Evolutionary conservation across 2,888 invertebrate species (phyloP), one percentile per base, ranked within the genome.

Genomic region (Halictus quadricinctus): DNA sequence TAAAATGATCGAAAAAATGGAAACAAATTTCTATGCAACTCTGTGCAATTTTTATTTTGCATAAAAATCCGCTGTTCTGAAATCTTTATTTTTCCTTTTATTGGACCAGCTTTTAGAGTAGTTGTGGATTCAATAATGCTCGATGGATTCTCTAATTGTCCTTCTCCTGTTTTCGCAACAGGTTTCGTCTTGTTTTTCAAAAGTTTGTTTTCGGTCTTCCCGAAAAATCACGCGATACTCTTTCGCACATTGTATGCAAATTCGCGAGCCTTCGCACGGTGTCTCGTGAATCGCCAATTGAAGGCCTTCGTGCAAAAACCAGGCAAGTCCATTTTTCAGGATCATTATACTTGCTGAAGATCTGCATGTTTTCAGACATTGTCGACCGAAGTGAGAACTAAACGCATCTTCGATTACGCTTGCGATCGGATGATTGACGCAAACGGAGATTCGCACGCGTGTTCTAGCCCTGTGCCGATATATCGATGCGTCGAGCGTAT

Each of bases 231-330:
- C 88, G 81, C 81, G 87, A 86, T 81, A 81, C 83, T 87, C 82
- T 88, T 81, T 85, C 76, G 81, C 84, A 82, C 85, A 93, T 92
- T 92, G 90, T 91, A 90, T 89, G 90, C 84, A 92, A 91, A 92
- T 93, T 90, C 83, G 54, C 75, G 78, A 54, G n/a, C 54, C 21
- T 54, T 10, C 54, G 7, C n/a, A n/a, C n/a, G n/a, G 21, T 54
- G 54, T 54, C 54, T 21, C 10, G 54, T 3, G 54, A 10, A 54
- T 54, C 43, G 54, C 54, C 54, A n/a, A n/a, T n/a, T 7, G n/a
- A n/a, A 54, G 21, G 54, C 3, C 54, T 10, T 21, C 3, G n/a
- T n/a, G 54, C n/a, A 54, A 54, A 54, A 54, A 54, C 10, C 21
- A 54, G 10, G 1, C 3, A 10, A 21, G 10, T 10, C 54, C 1